A percentile compares a stretch with the other conserved stretches of the same genome.
phyloP scores from a whole-genome alignment of 2,888 invertebrate genomes.

The Philaethria dido region DNA sequence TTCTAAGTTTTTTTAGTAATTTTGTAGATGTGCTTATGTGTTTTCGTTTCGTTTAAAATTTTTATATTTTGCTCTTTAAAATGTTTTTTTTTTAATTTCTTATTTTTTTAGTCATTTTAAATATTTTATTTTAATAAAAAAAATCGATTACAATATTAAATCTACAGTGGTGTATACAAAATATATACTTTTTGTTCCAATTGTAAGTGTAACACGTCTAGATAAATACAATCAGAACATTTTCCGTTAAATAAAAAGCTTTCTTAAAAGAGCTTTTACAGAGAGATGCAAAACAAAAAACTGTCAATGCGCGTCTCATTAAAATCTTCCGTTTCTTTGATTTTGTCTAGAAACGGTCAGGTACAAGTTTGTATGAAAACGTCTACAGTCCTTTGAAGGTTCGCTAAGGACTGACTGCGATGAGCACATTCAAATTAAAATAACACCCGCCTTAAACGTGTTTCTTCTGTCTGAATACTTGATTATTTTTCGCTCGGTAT shows the following conservation, averaged over 20 bases:
- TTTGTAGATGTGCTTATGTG: not conserved
- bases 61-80: too few species aligned
- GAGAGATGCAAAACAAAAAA: conserved; percentile 69
- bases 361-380: conserved; percentile 60
- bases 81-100: too few species aligned
- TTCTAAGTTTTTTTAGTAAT: not conserved
- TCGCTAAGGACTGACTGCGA: conserved; percentile 55
- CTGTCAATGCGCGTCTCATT: conserved; percentile 79
- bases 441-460: conserved; percentile 41
- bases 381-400: conserved; percentile 63
- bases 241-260: conserved; percentile 44
- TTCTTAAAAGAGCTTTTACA: conserved; percentile 42
- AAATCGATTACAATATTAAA: too few species aligned
- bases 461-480: conserved; percentile 28
- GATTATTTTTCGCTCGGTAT: conserved; percentile 25
- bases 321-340: conserved; percentile 82
- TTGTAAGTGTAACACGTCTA: conserved; percentile 29
- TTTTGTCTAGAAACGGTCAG: conserved; percentile 75
- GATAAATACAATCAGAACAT: conserved; percentile 39
- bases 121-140: too few species aligned
- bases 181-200: not conserved
- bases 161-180: not conserved
- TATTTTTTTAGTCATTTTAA: too few species aligned
- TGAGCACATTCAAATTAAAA: conserved; percentile 50
- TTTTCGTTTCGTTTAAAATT: too few species aligned